Percentiles rank a stretch among this genome's conserved stretches.
These are phyloP conservation scores for Noctua fimbriata DNA, from an alignment of 2,888 invertebrate species.

Conservation along the genomic window DNA sequence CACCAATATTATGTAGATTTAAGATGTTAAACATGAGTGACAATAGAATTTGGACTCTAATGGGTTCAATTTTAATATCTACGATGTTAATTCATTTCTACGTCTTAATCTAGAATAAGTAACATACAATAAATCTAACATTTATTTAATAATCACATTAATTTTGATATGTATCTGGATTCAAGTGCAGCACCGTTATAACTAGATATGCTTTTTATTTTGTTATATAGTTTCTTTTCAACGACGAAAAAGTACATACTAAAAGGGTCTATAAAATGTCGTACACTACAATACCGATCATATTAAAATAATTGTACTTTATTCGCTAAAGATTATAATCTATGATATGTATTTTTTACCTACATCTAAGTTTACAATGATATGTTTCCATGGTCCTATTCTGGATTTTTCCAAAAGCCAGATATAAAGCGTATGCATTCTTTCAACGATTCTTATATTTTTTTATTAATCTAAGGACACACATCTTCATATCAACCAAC, in stretches of 20 bases:
- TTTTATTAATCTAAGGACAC: constrained; percentile 80
- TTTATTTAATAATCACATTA: constrained; percentile 84
- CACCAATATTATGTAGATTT: constrained; percentile 69
- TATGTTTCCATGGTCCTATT: constrained; percentile 89
- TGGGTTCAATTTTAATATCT: constrained; percentile 65
- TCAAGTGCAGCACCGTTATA: constrained; percentile 84
- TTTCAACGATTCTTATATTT: constrained; percentile 84
- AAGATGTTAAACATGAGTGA: constrained; percentile 66
- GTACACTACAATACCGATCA: constrained; percentile 87
- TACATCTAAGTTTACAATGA: constrained; percentile 83
- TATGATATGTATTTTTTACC: constrained; percentile 84
- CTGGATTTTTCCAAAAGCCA: constrained; percentile 89
- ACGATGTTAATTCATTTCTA: constrained; percentile 71
- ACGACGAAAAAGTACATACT: constrained; percentile 71
- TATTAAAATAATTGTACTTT: constrained; percentile 89
- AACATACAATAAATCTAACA: constrained; percentile 78
- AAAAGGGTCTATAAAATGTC: constrained; percentile 84
- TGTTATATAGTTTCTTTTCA: constrained; percentile 70
- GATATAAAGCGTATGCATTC: constrained; percentile 90
- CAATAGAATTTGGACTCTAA: constrained; percentile 66
- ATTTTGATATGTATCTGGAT: constrained; percentile 87
- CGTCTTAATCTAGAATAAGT: constrained; percentile 78
- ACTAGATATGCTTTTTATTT: constrained; percentile 76
- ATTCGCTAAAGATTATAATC: constrained; percentile 83
- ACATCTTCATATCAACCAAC: constrained; percentile 77